Percentiles rank a stretch among this genome's conserved stretches.
phyloP scores from a whole-genome alignment of 2,888 invertebrate genomes.

The Spisula solida region DNA sequence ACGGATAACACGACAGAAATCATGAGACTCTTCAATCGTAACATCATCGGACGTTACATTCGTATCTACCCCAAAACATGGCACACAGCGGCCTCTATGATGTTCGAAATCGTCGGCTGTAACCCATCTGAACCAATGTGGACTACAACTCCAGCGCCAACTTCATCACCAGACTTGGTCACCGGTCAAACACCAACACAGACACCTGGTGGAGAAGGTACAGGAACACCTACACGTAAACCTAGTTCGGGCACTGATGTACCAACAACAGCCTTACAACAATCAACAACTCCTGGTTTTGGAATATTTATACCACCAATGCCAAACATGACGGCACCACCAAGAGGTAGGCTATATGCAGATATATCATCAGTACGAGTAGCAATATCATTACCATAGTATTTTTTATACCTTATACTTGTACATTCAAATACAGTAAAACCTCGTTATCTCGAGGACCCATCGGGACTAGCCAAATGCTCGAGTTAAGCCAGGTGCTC shows the following conservation, averaged over 20 bases:
- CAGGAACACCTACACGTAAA: slow-evolving; percentile 49
- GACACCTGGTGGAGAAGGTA: slow-evolving; percentile 35
- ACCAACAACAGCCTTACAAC: slow-evolving; percentile 12
- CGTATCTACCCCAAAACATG: slow-evolving; percentile 76
- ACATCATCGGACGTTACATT: slow-evolving; percentile 77
- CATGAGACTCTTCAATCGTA: slow-evolving; percentile 75
- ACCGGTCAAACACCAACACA: slow-evolving; percentile 62
- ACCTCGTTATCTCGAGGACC: too few species aligned
- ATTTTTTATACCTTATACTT: too few species aligned
- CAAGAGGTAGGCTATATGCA: slow-evolving; percentile 56
- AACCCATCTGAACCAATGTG: slow-evolving; percentile 72
- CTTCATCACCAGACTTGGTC: slow-evolving; percentile 69
- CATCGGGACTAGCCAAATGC: too few species aligned
- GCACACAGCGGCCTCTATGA: slow-evolving; percentile 75
- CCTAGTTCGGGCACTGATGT: slow-evolving; percentile 35
- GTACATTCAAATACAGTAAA: too few species aligned
- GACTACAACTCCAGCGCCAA: slow-evolving; percentile 50
- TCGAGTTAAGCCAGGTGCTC: too few species aligned
- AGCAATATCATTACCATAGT: too few species aligned
- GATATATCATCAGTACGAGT: too few species aligned
- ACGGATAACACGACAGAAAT: slow-evolving; percentile 72
- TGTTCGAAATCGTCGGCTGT: slow-evolving; percentile 82
- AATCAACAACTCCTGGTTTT: slow-evolving; percentile 51
- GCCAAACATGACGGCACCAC: slow-evolving; percentile 58
- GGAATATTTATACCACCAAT: slow-evolving; percentile 46